phyloP scores from a whole-genome alignment of 2,113 vertebrate species.

The Morone saxatilis region DNA sequence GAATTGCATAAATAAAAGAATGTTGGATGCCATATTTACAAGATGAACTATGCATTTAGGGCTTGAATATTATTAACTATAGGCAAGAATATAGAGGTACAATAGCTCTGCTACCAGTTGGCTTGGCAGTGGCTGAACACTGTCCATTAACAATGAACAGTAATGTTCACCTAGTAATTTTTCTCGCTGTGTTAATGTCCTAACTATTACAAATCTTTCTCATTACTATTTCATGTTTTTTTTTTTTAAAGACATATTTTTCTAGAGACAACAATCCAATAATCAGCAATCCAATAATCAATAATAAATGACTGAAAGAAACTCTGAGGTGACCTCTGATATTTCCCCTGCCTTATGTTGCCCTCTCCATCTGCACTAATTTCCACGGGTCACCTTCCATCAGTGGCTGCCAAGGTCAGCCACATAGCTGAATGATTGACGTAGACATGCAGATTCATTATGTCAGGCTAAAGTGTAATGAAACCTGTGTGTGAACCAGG shows the following conservation, averaged over 20 bases:
- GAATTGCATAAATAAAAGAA: no score
- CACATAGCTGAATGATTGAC: constrained; percentile 22
- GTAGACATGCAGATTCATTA: constrained; percentile 19
- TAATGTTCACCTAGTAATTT: background rate
- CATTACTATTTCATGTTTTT: background rate
- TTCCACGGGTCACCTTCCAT: background rate
- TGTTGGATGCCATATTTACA: background rate
- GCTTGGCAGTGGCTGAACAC: background rate
- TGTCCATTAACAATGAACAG: background rate
- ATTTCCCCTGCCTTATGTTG: background rate
- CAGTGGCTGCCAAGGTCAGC: background rate
- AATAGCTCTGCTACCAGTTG: background rate
- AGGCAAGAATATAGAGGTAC: background rate
- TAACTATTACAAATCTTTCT: background rate
- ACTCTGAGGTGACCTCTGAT: background rate
- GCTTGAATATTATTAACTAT: background rate
- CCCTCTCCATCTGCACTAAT: background rate
- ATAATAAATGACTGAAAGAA: constrained; percentile 4
- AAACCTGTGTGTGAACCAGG: constrained; percentile 24
- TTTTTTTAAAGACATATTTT: background rate
- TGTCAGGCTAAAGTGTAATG: constrained; percentile 25
- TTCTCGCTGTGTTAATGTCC: background rate
- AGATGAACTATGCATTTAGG: background rate
- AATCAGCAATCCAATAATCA: constrained; percentile 6
- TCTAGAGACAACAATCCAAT: background rate